Evolutionary conservation across 2,888 invertebrate genomes (phyloP), one percentile per base, ranked within the genome.

Genomic region (Altica lythri): DNA sequence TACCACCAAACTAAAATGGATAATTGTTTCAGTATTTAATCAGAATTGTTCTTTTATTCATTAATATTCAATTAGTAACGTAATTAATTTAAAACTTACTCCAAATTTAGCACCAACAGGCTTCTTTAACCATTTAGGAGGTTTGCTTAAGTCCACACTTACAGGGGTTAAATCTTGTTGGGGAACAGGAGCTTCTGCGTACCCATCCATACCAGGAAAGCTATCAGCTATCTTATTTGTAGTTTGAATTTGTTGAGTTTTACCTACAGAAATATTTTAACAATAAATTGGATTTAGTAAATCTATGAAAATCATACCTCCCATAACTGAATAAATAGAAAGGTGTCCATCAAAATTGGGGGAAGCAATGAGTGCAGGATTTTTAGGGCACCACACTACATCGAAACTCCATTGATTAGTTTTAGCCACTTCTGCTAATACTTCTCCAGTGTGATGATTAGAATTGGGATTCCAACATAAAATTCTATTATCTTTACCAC

Each of bases 391-490:
- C 94, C 95, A 96, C 48, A 88, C 82, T 32, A 95, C 90, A 74
- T 95, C 93, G 72, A 93, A 94, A 75, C 90, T 90, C 95, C 95
- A 96, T 72, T 93, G 92, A 63, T 86, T 86, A 43, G 90, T 89
- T 47, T 86, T 87, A 2, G 90, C 86, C 40, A 95, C 80, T 75
- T 95, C 94, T 46, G 89, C 85, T 1, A 94, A 79, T 29, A 94
- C 65, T 46, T 66, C 67, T 5, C 89, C 89, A 34, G 88, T 86
- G 47, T 83, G 82, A 44, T 78, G 79, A 49, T 84, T 84, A 47
- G 86, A 86, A 72, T 93, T 95, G 0, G 95, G 95, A 78, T 96
- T 92, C 95, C 95, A 96, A 70, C 93, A 92, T n/a, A 94, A 80
- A 58, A 96, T 89, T 63, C 88, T 82, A 69, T 92, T 94, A 72